Conservation (phyloP, 2,797 vertebrate species). For the Liasis olivaceus region DNA sequence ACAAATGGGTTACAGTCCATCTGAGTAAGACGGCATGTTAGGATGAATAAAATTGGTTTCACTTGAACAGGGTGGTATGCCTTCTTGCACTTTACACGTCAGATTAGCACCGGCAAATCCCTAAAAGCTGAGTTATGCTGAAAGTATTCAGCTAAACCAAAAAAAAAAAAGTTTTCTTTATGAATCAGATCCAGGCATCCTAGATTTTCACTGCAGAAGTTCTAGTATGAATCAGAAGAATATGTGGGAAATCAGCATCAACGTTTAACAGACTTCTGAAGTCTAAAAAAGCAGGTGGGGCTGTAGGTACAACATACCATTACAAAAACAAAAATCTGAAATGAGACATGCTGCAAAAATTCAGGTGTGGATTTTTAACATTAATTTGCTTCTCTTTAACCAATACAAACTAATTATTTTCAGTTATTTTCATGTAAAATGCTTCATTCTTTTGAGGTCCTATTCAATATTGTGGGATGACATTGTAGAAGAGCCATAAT, state of each 20-base stretch:
- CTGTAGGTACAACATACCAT: neutral
- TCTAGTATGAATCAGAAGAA: neutral
- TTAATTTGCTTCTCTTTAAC: neutral
- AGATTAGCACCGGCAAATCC: slow-evolving; percentile 14
- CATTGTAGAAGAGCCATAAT: neutral
- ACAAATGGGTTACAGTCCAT: neutral
- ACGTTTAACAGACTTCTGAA: neutral
- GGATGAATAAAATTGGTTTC: neutral
- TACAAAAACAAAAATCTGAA: neutral
- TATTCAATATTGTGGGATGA: neutral
- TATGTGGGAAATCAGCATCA: neutral
- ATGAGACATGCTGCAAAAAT: slow-evolving; percentile 17
- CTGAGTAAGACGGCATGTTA: neutral
- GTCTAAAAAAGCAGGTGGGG: neutral
- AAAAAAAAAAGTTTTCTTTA: neutral
- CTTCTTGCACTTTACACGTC: neutral
- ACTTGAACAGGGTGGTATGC: neutral
- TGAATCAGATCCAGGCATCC: neutral
- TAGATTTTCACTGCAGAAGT: neutral
- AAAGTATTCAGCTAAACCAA: neutral
- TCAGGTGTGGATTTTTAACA: neutral
- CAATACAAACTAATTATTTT: neutral
- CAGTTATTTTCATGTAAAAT: neutral
- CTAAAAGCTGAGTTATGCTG: neutral
- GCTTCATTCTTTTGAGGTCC: neutral